Conservation (phyloP, 2,113 vertebrate species). For the Strix aluco region DNA sequence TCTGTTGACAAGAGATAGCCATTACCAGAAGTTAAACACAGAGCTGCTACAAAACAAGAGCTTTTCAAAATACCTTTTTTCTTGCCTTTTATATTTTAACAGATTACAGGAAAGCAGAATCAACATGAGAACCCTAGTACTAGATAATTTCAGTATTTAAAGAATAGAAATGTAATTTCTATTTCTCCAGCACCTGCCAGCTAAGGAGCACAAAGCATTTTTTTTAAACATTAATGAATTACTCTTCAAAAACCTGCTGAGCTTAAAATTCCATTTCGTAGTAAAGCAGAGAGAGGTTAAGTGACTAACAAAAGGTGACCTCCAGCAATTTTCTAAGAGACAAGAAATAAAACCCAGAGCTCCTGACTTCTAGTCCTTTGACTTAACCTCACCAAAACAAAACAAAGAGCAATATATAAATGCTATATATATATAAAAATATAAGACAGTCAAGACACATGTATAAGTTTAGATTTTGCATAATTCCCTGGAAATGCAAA, state of each 20-base stretch:
- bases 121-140: neutral
- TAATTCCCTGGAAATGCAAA: neutral
- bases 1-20: conserved; percentile 53
- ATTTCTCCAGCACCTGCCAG: conserved; percentile 12
- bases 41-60: conserved; percentile 11
- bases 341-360: conserved; percentile 39
- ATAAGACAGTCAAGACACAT: neutral
- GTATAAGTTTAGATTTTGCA: neutral
- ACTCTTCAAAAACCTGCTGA: conserved; percentile 46
- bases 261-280: conserved; percentile 33
- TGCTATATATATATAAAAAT: neutral
- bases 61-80: conserved; percentile 1
- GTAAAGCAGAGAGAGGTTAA: conserved; percentile 46
- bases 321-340: conserved; percentile 47
- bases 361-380: conserved; percentile 27
- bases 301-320: conserved; percentile 38
- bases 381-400: conserved; percentile 7
- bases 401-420: conserved; percentile 24
- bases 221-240: conserved; percentile 29
- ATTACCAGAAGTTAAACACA: conserved; percentile 56
- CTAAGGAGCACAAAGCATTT: neutral
- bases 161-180: neutral
- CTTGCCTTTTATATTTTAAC: conserved; percentile 15
- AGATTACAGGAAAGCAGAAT: neutral
- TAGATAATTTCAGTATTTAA: conserved; percentile 38